phyloP scores from a whole-genome alignment of 2,888 invertebrate genomes.

The Epirrita christyi region DNA sequence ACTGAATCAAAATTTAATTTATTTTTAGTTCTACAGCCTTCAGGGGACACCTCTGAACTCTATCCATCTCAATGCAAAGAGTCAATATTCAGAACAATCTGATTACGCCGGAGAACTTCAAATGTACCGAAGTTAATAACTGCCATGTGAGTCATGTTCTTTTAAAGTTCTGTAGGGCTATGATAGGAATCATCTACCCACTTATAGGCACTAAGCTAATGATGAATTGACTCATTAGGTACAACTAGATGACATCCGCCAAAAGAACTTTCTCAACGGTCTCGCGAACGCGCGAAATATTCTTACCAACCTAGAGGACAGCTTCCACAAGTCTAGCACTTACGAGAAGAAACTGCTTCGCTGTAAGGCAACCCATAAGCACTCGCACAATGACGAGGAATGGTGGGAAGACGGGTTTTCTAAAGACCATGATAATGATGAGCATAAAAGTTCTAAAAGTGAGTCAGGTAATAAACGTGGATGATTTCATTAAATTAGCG shows the following conservation, averaged over 20 bases:
- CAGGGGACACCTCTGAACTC: not conserved
- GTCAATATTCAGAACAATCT: slow-evolving; percentile 42
- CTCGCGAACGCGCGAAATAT: slow-evolving; percentile 63
- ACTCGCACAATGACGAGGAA: slow-evolving; percentile 52
- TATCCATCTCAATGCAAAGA: slow-evolving; percentile 32
- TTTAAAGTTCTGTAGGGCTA: too few relatives aligned
- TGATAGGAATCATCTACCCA: too few relatives aligned
- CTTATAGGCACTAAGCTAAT: too few relatives aligned
- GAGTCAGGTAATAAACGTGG: slow-evolving; percentile 26
- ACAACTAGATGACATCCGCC: slow-evolving; percentile 39
- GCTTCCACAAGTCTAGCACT: slow-evolving; percentile 59
- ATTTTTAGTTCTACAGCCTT: not conserved
- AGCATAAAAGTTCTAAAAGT: slow-evolving; percentile 35
- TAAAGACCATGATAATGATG: slow-evolving; percentile 42
- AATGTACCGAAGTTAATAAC: slow-evolving; percentile 52
- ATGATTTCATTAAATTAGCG: too few relatives aligned
- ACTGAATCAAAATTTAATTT: not conserved
- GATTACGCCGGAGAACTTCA: slow-evolving; percentile 47
- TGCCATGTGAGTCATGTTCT: slow-evolving; percentile 47
- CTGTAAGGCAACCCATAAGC: slow-evolving; percentile 60
- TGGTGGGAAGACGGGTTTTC: slow-evolving; percentile 55
- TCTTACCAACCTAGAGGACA: slow-evolving; percentile 58
- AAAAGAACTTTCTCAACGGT: slow-evolving; percentile 60
- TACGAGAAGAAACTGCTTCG: slow-evolving; percentile 62
- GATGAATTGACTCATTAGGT: too few relatives aligned